Percentiles rank a stretch among this genome's conserved stretches.
These are phyloP conservation scores for Alauda arvensis DNA, from an alignment of 2,797 vertebrate species.

Conservation along the genomic window DNA sequence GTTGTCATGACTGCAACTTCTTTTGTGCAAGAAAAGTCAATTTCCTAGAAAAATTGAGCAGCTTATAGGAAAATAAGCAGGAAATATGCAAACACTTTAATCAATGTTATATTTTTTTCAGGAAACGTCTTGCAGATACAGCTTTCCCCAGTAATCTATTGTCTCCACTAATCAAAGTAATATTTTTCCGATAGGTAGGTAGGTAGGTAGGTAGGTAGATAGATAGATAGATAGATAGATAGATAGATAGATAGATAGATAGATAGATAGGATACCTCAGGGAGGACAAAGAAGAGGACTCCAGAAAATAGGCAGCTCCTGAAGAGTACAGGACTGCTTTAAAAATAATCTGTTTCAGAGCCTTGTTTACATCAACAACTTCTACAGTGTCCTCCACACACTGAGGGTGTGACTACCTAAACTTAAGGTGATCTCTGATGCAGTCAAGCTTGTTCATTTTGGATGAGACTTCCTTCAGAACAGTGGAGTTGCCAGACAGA, in stretches of 20 bases:
- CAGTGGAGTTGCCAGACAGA: neutral
- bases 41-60: neutral
- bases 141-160: neutral
- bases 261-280: neutral
- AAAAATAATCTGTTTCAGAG: neutral
- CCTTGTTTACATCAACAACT: neutral
- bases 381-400: neutral
- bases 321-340: neutral
- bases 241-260: too few species aligned
- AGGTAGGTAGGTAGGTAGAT: too few species aligned
- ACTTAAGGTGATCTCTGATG: neutral
- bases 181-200: neutral
- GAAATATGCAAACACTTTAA: neutral
- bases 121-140: neutral
- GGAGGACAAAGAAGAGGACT: accelerated
- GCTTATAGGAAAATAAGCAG: neutral
- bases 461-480: neutral
- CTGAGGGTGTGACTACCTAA: neutral
- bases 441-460: neutral
- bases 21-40: neutral
- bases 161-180: neutral
- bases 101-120: neutral
- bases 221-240: too few species aligned
- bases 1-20: neutral
- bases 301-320: neutral